A percentile compares a stretch with the other conserved stretches of the same genome.
These are phyloP conservation scores for Dolichallabes microphthalmus DNA, from an alignment of 2,113 vertebrate genomes.

Conservation along the genomic window DNA sequence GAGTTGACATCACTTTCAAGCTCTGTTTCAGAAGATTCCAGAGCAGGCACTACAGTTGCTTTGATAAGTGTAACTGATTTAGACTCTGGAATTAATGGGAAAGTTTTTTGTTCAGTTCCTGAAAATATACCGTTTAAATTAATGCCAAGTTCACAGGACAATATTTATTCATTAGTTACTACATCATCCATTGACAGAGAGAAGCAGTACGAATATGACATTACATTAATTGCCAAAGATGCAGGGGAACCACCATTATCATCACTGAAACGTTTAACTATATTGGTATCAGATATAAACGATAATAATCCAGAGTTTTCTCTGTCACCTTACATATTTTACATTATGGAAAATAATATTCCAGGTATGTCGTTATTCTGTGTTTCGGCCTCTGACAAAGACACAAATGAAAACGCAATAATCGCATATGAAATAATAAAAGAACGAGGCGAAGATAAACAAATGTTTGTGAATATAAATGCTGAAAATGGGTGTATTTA, in stretches of 20 bases:
- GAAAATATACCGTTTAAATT: conserved; percentile 57
- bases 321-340: conserved; percentile 47
- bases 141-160: conserved; percentile 46
- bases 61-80: conserved; percentile 56
- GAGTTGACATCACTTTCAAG: conserved; percentile 79
- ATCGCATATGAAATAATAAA: conserved; percentile 53
- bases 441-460: conserved; percentile 5
- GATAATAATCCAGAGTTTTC: conserved; percentile 60
- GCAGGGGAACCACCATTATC: conserved; percentile 50
- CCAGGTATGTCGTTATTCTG: conserved; percentile 51
- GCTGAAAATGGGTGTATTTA: conserved; percentile 53
- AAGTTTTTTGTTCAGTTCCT: conserved; percentile 66
- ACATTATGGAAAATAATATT: conserved; percentile 58
- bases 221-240: conserved; percentile 56
- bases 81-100: conserved; percentile 56
- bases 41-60: conserved; percentile 54
- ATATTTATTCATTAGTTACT: conserved; percentile 55
- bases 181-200: conserved; percentile 55
- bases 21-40: conserved; percentile 62
- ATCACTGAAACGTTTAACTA: conserved; percentile 52
- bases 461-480: conserved; percentile 54
- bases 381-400: conserved; percentile 56
- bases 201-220: conserved; percentile 37
- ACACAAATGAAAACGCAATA: conserved; percentile 51
- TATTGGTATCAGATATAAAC: conserved; percentile 59